Percentiles rank a stretch among this genome's conserved stretches.
These are phyloP conservation scores for Muraenolepis orangiensis DNA, from an alignment of 2,797 vertebrate genomes.

Conservation along the genomic window DNA sequence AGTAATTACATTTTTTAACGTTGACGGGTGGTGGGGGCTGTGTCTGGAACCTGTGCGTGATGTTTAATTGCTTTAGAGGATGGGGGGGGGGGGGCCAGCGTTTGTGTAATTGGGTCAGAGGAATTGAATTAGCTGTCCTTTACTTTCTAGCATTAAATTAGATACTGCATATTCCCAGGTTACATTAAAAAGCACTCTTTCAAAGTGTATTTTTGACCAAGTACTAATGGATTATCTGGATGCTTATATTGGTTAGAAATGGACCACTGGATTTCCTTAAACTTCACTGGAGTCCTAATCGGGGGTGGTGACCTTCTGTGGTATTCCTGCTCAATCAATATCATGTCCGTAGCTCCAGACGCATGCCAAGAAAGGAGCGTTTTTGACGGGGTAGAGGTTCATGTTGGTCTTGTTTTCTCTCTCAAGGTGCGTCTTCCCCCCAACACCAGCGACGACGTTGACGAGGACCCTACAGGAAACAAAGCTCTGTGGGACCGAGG, in stretches of 20 bases:
- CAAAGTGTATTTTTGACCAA: background rate
- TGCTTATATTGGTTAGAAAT: background rate
- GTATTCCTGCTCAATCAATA: background rate
- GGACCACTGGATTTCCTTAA: background rate
- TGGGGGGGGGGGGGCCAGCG: background rate
- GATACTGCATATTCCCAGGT: background rate
- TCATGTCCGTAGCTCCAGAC: too few species aligned
- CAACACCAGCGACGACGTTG: slow-evolving; percentile 97
- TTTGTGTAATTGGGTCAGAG: background rate
- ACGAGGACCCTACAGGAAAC: slow-evolving; percentile 98
- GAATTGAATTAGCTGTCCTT: background rate
- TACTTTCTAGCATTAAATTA: slow-evolving; percentile 2
- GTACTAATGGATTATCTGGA: background rate
- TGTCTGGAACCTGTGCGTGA: background rate
- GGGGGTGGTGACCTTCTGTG: background rate
- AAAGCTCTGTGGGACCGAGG: slow-evolving; percentile 99
- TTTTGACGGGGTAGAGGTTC: background rate
- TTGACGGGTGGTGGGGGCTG: too few species aligned
- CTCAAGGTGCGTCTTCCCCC: slow-evolving; percentile 89
- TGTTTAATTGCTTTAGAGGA: background rate
- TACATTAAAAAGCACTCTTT: background rate
- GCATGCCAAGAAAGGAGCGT: background rate
- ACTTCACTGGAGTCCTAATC: background rate
- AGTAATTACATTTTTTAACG: too few species aligned
- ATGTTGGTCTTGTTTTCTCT: background rate